phyloP scores from a whole-genome alignment of 2,888 invertebrate species.

The Blastobasis adustella region DNA sequence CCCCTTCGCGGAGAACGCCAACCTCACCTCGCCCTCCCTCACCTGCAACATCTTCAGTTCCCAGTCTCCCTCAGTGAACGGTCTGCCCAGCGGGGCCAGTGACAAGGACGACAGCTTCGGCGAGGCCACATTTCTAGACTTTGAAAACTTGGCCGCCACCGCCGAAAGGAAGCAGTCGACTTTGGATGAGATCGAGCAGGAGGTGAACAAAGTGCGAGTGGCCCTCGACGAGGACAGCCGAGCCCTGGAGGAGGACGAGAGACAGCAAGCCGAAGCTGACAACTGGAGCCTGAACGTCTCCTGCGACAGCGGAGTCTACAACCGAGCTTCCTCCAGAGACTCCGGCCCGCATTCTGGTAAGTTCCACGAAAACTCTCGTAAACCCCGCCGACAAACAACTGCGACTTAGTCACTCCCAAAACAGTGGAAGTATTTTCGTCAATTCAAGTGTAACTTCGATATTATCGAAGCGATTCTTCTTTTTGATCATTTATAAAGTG shows the following conservation, averaged over 20 bases:
- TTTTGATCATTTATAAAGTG: not conserved
- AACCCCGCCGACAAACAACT: constrained; percentile 13
- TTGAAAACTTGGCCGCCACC: constrained; percentile 49
- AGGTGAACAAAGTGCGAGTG: constrained; percentile 66
- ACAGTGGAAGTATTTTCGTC: constrained; percentile 3
- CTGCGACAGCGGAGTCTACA: constrained; percentile 76
- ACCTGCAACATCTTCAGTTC: constrained; percentile 37
- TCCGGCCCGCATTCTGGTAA: constrained; percentile 71
- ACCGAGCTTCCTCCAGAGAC: constrained; percentile 72
- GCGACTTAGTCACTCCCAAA: not conserved
- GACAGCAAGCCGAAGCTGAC: constrained; percentile 61
- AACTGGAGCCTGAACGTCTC: constrained; percentile 73
- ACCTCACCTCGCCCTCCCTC: constrained; percentile 48
- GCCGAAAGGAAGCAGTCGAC: constrained; percentile 54
- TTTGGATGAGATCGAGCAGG: constrained; percentile 65
- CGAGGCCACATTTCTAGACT: constrained; percentile 65
- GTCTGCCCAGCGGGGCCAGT: constrained; percentile 34
- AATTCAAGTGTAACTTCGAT: too few relatives aligned
- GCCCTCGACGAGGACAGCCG: constrained; percentile 67
- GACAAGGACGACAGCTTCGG: constrained; percentile 60
- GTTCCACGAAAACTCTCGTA: constrained; percentile 24
- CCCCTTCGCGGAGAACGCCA: constrained; percentile 44
- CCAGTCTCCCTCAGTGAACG: constrained; percentile 38
- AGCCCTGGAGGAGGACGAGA: constrained; percentile 64
- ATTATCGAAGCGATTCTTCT: too few relatives aligned